Evolutionary conservation across 2,797 vertebrate genomes (phyloP), one percentile per base, ranked within the genome.

Genomic region (Lophotriccus pileatus): DNA sequence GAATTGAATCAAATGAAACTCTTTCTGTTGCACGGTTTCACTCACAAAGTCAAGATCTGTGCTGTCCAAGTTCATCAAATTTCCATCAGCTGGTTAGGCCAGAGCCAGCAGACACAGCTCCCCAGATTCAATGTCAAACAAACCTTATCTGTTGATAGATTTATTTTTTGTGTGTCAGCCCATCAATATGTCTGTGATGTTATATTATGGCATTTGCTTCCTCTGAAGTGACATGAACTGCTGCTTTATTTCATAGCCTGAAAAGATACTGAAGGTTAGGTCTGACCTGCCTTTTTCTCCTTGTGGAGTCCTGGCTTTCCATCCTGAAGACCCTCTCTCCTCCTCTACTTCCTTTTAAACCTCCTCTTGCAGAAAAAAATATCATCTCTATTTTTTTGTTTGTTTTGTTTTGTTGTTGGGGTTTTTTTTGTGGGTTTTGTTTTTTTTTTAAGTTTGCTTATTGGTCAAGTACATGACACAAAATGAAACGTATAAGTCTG

Each of bases 21-120:
- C 7, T 94, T 97, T 93, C 93, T 95, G 27, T 90, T 92, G 64
- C 25, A 69, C 55, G 36, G 49, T 90, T 95, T 95, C 77, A 79
- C 64, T 62, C 78, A 53, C 70, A 84, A 92, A 95, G 70, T 84
- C 19, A 3, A 91, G 95, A 84, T 23, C 70, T 92, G 49, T 84
- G 60, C 78, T 94, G 79, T 93, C 92, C 43, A 64, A 83, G 79
- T 96, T 93, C 88, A 96, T 97, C 95, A 96, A 95, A 96, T 56
- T 87, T 93, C 93, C 49, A 62, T 92, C 73, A n/a, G 32, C 50
- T 68, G 68, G 37, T 94, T 89, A 88, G 50, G 41, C 23, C 77
- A 85, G 74, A 80, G 53, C 32, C 66, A 55, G 88, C 84, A 87
- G 70, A 73, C 85, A 22, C 46, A 53, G 44, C 41, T 95, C 70